Conservation (phyloP, 2,113 vertebrate species). For the Tiliqua scincoides region DNA sequence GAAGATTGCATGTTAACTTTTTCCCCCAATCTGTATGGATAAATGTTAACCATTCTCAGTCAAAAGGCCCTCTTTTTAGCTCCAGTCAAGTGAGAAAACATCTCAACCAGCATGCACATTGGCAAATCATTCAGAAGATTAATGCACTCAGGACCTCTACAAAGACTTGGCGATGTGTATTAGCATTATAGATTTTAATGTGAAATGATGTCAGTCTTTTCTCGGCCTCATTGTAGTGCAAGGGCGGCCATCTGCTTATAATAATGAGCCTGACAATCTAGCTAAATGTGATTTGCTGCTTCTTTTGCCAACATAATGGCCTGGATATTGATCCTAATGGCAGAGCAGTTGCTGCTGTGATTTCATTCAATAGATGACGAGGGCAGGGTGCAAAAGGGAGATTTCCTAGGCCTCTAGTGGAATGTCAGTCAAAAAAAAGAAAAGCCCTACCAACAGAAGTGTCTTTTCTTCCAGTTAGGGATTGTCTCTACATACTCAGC, state of each 20-base stretch:
- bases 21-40: slow-evolving; percentile 79
- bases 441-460: background rate
- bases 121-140: slow-evolving; percentile 79
- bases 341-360: slow-evolving; percentile 79
- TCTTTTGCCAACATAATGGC: slow-evolving; percentile 89
- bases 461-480: background rate
- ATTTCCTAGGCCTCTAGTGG: slow-evolving; percentile 40
- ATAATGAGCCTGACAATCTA: slow-evolving; percentile 93
- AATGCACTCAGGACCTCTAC: slow-evolving; percentile 81
- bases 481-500: accelerated
- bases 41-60: slow-evolving; percentile 75
- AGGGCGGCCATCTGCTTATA: slow-evolving; percentile 92
- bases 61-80: slow-evolving; percentile 75
- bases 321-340: slow-evolving; percentile 90
- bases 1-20: slow-evolving; percentile 78
- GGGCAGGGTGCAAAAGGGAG: slow-evolving; percentile 66
- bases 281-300: slow-evolving; percentile 90
- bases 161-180: slow-evolving; percentile 83
- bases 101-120: slow-evolving; percentile 62
- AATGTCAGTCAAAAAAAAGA: slow-evolving; percentile 9
- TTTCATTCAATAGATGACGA: slow-evolving; percentile 80
- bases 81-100: slow-evolving; percentile 78
- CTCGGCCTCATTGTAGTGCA: slow-evolving; percentile 83
- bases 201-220: slow-evolving; percentile 93
- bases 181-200: slow-evolving; percentile 98